Evolutionary conservation across 2,113 vertebrate species (phyloP).

Genomic region (Dendrocopos noguchii): DNA sequence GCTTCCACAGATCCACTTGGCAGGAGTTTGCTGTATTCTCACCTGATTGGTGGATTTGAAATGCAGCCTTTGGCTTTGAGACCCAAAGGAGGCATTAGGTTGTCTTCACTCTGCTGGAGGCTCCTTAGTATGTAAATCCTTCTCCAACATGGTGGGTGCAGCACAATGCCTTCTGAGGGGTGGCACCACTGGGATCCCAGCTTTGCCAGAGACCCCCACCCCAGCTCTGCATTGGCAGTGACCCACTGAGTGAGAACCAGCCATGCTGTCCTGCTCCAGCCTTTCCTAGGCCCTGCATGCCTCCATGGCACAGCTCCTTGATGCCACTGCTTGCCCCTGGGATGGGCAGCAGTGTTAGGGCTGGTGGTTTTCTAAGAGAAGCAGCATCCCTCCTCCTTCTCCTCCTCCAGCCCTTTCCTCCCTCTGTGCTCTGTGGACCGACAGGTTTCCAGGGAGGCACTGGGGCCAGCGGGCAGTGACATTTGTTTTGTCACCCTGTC

Average conservation of each 20-base stretch:
- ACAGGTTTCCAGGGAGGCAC: neutral
- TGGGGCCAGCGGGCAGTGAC: neutral
- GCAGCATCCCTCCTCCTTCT: neutral
- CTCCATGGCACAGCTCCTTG: neutral
- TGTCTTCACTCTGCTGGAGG: neutral
- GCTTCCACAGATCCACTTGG: neutral
- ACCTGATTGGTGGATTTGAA: constrained; percentile 11
- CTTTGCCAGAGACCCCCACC: neutral
- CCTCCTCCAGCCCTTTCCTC: neutral
- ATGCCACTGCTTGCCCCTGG: neutral
- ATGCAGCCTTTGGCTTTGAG: constrained; percentile 34
- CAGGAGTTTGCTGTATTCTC: neutral
- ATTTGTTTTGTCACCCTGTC: constrained; percentile 50
- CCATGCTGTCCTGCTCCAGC: fast-evolving
- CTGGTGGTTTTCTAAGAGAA: fast-evolving
- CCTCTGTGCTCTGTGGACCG: fast-evolving
- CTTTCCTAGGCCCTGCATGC: neutral
- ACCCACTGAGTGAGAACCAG: neutral
- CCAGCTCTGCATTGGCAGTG: fast-evolving
- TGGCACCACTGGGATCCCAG: neutral
- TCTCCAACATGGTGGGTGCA: neutral
- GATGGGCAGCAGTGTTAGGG: neutral
- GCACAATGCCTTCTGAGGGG: neutral
- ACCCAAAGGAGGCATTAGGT: constrained; percentile 27
- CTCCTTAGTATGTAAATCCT: constrained; percentile 56